These are phyloP conservation scores for Myopa testacea DNA, from an alignment of 2,888 invertebrate species.

Conservation along the genomic window DNA sequence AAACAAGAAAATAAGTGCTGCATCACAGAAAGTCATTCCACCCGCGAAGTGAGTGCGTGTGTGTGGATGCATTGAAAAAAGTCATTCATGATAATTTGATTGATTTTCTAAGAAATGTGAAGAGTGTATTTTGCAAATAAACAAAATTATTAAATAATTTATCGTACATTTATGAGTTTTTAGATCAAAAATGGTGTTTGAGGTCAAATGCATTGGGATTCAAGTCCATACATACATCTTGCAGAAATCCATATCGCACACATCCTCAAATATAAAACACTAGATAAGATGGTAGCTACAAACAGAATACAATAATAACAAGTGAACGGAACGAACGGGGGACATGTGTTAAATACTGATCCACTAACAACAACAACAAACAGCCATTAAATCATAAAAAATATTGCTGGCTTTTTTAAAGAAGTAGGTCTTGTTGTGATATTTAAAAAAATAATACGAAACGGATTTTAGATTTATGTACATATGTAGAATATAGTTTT, in stretches of 20 bases:
- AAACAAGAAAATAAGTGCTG: background rate
- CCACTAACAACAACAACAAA: constrained; percentile 17
- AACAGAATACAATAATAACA: constrained; percentile 24
- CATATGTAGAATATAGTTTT: constrained; percentile 29
- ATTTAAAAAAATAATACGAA: constrained; percentile 18
- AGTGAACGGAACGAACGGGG: constrained; percentile 23
- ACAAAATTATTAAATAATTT: too few relatives aligned
- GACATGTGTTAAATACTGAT: constrained; percentile 15
- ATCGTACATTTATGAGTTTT: too few relatives aligned
- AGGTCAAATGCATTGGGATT: constrained; percentile 53
- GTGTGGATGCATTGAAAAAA: background rate
- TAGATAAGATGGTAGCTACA: constrained; percentile 41
- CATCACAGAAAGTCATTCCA: background rate
- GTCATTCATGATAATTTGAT: constrained; percentile 1
- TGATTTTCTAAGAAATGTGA: background rate
- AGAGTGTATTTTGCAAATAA: too few relatives aligned
- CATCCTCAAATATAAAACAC: background rate
- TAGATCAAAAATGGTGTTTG: too few relatives aligned
- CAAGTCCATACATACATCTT: constrained; percentile 44
- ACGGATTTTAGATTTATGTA: background rate
- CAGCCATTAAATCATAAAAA: background rate
- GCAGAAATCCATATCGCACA: background rate
- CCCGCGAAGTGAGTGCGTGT: too few relatives aligned
- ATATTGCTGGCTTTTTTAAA: background rate
- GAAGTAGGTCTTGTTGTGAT: constrained; percentile 3